These are phyloP conservation scores for Australoheros facetus DNA, from an alignment of 2,797 vertebrate species.

Conservation along the genomic window DNA sequence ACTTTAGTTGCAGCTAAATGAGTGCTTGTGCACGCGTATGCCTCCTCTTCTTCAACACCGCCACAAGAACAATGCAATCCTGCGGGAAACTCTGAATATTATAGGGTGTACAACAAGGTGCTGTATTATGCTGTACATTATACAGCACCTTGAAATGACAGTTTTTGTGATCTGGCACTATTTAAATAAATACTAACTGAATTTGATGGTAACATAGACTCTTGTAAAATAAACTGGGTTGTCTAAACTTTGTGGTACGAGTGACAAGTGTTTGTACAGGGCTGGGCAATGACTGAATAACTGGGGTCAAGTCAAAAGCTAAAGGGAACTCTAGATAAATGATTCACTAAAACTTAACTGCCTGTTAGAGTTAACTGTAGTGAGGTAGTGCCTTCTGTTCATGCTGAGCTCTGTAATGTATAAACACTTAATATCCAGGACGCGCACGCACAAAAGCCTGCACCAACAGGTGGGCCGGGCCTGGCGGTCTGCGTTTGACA, in stretches of 20 bases:
- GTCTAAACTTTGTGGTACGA: neutral
- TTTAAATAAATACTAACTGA: neutral
- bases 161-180: neutral
- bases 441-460: neutral
- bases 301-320: neutral
- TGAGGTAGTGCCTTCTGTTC: neutral
- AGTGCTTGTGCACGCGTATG: neutral
- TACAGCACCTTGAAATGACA: neutral
- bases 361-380: neutral
- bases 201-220: neutral
- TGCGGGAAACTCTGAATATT: neutral
- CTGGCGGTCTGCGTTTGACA: conserved; percentile 17
- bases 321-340: neutral
- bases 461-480: conserved; percentile 51
- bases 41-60: neutral
- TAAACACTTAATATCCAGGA: neutral
- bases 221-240: neutral
- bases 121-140: neutral
- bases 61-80: neutral
- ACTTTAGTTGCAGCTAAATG: neutral
- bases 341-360: neutral
- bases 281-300: neutral
- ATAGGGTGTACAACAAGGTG: neutral
- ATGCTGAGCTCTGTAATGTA: neutral
- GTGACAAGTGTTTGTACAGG: neutral